Base-by-base conservation (phyloP, 2,888 invertebrate genomes). In the Thalpophila matura region DNA sequence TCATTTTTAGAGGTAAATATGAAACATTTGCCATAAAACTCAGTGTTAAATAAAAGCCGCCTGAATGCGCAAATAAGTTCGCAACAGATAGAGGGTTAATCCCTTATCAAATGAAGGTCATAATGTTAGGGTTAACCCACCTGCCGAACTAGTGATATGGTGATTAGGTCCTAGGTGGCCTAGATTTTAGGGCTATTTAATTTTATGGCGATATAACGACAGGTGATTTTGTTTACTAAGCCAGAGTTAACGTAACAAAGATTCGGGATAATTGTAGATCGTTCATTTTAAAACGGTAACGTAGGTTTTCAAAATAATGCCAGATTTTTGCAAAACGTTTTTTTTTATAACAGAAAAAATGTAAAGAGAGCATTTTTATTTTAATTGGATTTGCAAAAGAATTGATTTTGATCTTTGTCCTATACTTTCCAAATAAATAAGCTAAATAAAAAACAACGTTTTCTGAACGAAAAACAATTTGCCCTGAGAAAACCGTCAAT, bases 141-240 rank as follows among this genome's bases (percentile, higher is more conserved):
- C 57, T 50, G 66, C 27, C 6, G 5, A 37, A 73, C 56, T 46
- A 57, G 26, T 10, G 68, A 73, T 68, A 65, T 46, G 46, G 35
- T 46, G 26, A 57, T 51, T 57, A 55, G 33, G 18, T 37, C 18
- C 22, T 35, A 37, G 3, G 5, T 29, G 33, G 14, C 6, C 31
- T 37, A 42, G n/a, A 26, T 42, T 50, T 31, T 9, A 35, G 6
- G 22, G 7, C 24, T 33, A 20, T 22, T 18, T 37, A n/a, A 12
- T 63, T 26, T 61, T 14, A 46, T 14, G 3, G 5, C 22, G 0
- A 38, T 18, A 27, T 38, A 16, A 9, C 7, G 9, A 10, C 24
- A 16, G 33, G 2, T 46, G 4, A 3, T 35, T 14, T 45, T 2
- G 27, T n/a, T n/a, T 20, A 49, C 45, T 18, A 14, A 33, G 4